Conservation (phyloP, 2,113 vertebrate genomes). For the rabbit (Oryctolagus cuniculus) region mOryCun1.1 NC_091432.1:36844001-36844500, state of each 20-base stretch:
- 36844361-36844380: not conserved
- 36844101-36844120: no score
- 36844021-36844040: not conserved
- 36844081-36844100: no score
- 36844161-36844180: not conserved
- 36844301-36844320: not conserved
- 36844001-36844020: not conserved
- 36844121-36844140: no score
- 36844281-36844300: not conserved
- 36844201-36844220: not conserved
- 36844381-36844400: not conserved
- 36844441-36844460: constrained; percentile 14
- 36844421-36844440: constrained; percentile 25
- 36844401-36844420: not conserved
- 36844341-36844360: not conserved
- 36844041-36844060: no score
- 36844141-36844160: not conserved
- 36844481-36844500: not conserved
- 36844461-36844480: not conserved
- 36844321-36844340: not conserved
- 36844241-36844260: not conserved
- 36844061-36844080: no score
- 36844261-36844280: not conserved
- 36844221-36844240: not conserved
- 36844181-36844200: not conserved